These are phyloP conservation scores for Bufo bufo DNA, from an alignment of 2,113 vertebrate species.

Conservation along the genomic window DNA sequence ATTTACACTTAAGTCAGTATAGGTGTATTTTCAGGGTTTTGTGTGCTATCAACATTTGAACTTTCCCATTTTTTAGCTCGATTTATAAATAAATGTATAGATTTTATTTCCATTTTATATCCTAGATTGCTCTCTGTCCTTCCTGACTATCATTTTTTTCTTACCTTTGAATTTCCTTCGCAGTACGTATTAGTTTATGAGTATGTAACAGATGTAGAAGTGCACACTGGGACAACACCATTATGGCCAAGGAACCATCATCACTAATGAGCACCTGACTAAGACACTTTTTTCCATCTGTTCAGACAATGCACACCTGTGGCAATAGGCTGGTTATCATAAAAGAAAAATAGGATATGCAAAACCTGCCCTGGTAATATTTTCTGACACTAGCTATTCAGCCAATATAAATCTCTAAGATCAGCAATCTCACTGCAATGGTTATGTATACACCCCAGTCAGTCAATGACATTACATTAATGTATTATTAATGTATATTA, in stretches of 20 bases:
- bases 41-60: neutral
- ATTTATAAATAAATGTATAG: neutral
- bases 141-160: neutral
- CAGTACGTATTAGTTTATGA: conserved; percentile 37
- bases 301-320: conserved; percentile 50
- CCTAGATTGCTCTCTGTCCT: neutral
- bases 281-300: conserved; percentile 53
- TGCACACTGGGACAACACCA: conserved; percentile 51
- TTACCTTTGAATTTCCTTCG: conserved; percentile 9
- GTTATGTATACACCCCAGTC: conserved; percentile 6
- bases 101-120: neutral
- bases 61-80: neutral
- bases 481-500: too few relatives aligned
- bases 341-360: conserved; percentile 6
- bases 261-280: conserved; percentile 47
- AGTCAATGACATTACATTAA: neutral
- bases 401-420: conserved; percentile 29
- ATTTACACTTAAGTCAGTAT: neutral
- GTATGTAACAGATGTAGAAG: conserved; percentile 49
- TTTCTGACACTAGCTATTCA: conserved; percentile 27
- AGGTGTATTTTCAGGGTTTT: neutral
- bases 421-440: neutral
- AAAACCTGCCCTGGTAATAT: conserved; percentile 16
- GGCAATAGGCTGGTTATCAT: conserved; percentile 17
- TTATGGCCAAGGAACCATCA: conserved; percentile 47